Base-by-base conservation (phyloP, 1,140 invertebrate species). In the Cylas formicarius region DNA sequence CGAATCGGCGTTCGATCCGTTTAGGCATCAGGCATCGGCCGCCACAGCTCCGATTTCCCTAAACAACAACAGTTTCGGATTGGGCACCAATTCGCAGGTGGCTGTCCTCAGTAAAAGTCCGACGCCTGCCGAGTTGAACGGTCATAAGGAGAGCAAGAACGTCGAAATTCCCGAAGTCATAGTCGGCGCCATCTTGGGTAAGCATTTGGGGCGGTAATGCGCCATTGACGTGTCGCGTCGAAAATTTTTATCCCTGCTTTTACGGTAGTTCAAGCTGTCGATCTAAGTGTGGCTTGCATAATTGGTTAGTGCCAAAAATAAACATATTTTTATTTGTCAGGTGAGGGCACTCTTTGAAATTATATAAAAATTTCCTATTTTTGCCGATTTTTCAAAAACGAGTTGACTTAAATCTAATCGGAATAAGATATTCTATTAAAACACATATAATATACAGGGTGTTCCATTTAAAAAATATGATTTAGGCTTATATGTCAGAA, bases 161-260 rank as follows among this genome's bases (percentile, higher is more conserved):
- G 81, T 91, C 63, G 89, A 95, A 78, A 91, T 97, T 67, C 80
- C 90, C 44, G 94, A 87, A 75, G 79, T 84, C 71, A 93, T 97
- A 71, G 91, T 97, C 61, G 93, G 93, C 63, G 93, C 92, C 63
- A 94, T 97, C 65, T 76, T 97, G 67, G 93, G 89, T 73, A 64
- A 68, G 69, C 36, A 28, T 44, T 23, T 33, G 21, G 21, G n/a
- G 23, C 19, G 34, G 19, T 45, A 28, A 26, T 14, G 16, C 39
- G 14, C 27, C 27, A 11, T 11, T 2, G 16, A 33, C 16, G 8
- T 11, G 35, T 43, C 22, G 37, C 26, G 24, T 19, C 39, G 43
- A 35, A 42, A 42, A 42, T 11, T 8, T 23, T 38, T 1, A 14
- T 13, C 13, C 11, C n/a, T 31, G 11, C 29, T 5, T 18, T 28